Percentiles rank a stretch among this genome's conserved stretches.
These are phyloP conservation scores for Plectrocnemia conspersa DNA, from an alignment of 1,140 invertebrate genomes.

Conservation along the genomic window DNA sequence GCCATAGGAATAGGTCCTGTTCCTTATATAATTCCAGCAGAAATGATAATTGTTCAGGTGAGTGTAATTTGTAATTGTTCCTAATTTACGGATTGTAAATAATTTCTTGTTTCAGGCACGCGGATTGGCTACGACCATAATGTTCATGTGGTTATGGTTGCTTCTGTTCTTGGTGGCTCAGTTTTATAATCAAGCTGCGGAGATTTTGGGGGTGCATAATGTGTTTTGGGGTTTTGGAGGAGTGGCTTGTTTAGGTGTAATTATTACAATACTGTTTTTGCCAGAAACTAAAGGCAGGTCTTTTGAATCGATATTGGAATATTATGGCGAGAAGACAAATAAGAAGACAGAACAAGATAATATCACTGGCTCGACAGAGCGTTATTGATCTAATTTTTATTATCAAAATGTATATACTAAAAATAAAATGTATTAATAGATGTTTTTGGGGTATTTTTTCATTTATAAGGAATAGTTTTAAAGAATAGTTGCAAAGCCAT, in stretches of 20 bases:
- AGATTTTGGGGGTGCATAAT: constrained; percentile 7
- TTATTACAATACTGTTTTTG: constrained; percentile 18
- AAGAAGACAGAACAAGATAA: too few species aligned
- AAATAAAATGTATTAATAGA: too few species aligned
- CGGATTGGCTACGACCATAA: constrained; percentile 20
- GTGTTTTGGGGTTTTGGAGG: constrained; percentile 26
- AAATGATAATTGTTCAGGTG: constrained; percentile 41
- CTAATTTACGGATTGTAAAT: background rate
- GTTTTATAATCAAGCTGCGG: constrained; percentile 4
- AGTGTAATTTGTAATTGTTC: background rate
- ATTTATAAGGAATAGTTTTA: too few species aligned
- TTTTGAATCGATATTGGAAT: constrained; percentile 20
- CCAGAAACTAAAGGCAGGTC: constrained; percentile 28
- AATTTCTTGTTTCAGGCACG: constrained; percentile 19
- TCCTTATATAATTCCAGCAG: constrained; percentile 39
- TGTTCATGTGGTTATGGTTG: constrained; percentile 23
- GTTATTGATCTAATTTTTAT: too few species aligned
- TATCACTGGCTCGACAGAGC: background rate
- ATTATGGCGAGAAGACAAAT: constrained; percentile 8
- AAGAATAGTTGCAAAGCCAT: too few species aligned
- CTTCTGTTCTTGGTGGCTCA: constrained; percentile 22
- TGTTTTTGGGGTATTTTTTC: too few species aligned
- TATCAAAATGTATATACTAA: too few species aligned
- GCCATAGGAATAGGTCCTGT: constrained; percentile 40
- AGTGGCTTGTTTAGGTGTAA: background rate